Base-by-base conservation (phyloP, 2,113 vertebrate species). In the Polypterus bichir region DNA sequence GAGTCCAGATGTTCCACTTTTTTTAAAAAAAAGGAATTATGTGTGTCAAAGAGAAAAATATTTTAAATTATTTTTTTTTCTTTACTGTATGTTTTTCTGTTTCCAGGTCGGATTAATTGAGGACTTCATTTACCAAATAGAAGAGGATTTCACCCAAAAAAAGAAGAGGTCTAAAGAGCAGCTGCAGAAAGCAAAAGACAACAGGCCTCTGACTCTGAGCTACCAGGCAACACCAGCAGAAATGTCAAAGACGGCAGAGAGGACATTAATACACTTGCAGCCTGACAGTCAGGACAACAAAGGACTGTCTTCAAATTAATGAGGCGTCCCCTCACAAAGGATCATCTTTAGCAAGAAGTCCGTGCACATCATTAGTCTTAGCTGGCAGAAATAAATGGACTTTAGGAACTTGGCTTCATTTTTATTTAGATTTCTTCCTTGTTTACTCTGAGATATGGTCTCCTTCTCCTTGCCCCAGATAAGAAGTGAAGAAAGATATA, bases 31-130 rank as follows among this genome's bases (percentile, higher is more conserved):
- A 27, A 27, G 2, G 27, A 27, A 27, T 27, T 27, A 27, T 27
- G 47, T 57, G 9, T 58, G 59, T 60, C 10, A 62, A 52, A 61
- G 27, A 44, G 4, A 9, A 63, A 48, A 45, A 61, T 6, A 52
- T 6, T 27, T 46, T 61, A 61, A 60, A 61, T 49, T 65, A 9
- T 47, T n/a, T 49, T 66, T 51, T 27, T 27, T 27, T 27, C 27
- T 27, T 27, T 27, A 27, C 27, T 48, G 46, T 62, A 51, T 70
- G 61, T 77, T 74, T 65, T 3, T 74, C 59, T 73, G 48, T 57
- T 68, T 79, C 45, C 64, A 79, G 80, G 70, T 81, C 69, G 80
- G 78, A 59, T 69, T 69, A 71, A 79, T 83, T 69, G 74, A 89
- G 80, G 83, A 84, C 49, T 76, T 79, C 65, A 58, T 87, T 10